A percentile compares a stretch with the other conserved stretches of the same genome.
phyloP scores from a whole-genome alignment of 2,888 invertebrate genomes.

The Drosophila limbata region DNA sequence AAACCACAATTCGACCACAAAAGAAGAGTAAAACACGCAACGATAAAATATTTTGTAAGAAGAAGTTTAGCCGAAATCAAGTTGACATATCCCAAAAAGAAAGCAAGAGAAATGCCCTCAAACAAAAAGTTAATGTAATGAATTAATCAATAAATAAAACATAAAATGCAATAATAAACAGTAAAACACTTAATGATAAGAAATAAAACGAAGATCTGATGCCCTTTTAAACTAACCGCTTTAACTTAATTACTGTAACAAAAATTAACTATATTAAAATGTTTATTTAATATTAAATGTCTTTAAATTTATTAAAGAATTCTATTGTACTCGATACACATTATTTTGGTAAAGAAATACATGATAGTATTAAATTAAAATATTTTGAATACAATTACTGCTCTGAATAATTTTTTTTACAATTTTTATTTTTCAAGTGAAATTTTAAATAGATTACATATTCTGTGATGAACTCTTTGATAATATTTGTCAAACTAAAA shows the following conservation, averaged over 20 bases:
- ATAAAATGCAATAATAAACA: background rate
- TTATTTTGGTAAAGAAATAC: too few species aligned
- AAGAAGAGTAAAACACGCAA: constrained; percentile 1
- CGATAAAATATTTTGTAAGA: background rate
- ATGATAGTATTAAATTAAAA: too few species aligned
- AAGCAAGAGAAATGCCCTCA: constrained; percentile 18
- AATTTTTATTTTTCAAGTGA: too few species aligned
- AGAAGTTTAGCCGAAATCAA: constrained; percentile 9
- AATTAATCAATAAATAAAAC: constrained; percentile 25
- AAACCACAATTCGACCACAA: constrained; percentile 36
- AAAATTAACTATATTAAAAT: too few species aligned
- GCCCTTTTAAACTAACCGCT: background rate
- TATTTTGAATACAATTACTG: too few species aligned
- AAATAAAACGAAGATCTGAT: background rate
- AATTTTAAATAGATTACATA: background rate
- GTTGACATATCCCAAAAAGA: background rate
- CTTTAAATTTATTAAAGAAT: too few species aligned
- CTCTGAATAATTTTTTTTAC: too few species aligned
- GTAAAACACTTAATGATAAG: background rate
- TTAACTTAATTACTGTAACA: background rate
- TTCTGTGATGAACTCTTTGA: too few species aligned
- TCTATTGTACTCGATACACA: too few species aligned
- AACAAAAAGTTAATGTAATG: constrained; percentile 38
- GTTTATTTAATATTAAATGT: too few species aligned
- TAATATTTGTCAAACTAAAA: background rate